Base-by-base conservation (phyloP, 2,113 vertebrate species). In the Xerus inauris region DNA sequence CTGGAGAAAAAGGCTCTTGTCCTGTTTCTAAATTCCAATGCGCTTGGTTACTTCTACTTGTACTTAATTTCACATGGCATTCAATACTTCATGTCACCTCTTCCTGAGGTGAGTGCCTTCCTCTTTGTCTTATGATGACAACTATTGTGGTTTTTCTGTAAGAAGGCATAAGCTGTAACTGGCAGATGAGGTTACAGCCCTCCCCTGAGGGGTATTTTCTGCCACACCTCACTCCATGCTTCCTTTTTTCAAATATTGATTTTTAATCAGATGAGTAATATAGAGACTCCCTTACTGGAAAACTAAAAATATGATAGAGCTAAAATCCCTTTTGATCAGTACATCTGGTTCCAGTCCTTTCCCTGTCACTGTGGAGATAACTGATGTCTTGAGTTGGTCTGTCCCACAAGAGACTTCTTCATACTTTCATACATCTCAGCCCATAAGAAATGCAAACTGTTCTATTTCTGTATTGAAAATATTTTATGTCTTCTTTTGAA, bases 231-330 rank as follows among this genome's bases (percentile, higher is more conserved):
- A 26, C 16, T 40, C 38, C 42, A 32, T 81, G 3, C 82, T 95
- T 94, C 76, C 77, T 49, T 82, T 95, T 92, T 62, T 59, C 35
- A 32, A 90, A 81, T 49, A 81, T 49, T 45, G 57, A 65, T 51
- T 80, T 96, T 92, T 84, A 49, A 77, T 81, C 59, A 85, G 42
- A 35, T 92, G 65, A 67, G 35, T 81, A 87, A 96, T 88, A 84
- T 2, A 65, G 88, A 95, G 77, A 86, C 14, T 49, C 45, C 45
- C 73, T 76, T 51, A 22, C 71, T 86, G n/a, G 62, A 65, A 87
- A 83, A 83, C 72, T 47, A 4, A 64, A 72, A 89, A 59, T 40
- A 0, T 17, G 20, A 38, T 32, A 79, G 87, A 67, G n/a, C 28
- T 51, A 24, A 89, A 71, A n/a, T 91, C 3, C 8, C 30, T 75